Base-by-base conservation (phyloP, 2,888 invertebrate genomes). In the Leucozona laternaria region DNA sequence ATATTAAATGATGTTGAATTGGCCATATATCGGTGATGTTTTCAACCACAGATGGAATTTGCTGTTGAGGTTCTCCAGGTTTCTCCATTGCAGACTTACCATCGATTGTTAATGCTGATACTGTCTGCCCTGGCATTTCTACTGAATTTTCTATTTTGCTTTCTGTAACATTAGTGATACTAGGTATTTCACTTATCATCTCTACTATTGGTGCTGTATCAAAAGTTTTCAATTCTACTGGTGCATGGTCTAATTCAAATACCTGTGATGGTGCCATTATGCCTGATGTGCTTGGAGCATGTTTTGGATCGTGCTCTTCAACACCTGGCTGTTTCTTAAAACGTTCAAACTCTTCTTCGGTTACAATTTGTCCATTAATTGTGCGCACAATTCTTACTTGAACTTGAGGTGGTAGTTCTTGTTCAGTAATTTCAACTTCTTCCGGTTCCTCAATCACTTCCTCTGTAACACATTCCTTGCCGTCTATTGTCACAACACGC, bases 371-470 rank as follows among this genome's bases (percentile, higher is more conserved):
- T 4, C 93, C 94, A 85, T 94, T 94, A 78, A 94, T 93, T 11
- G 93, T 94, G 78, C 94, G 93, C 6, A 94, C 92, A 20, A 95
- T 94, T 86, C 94, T 95, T 55, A 95, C 89, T 84, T 90, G 90
- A 6, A 92, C 89, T 62, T 91, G 90, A 4, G 92, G 91, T 20
- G 90, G 89, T 0, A 90, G 76, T 73, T 92, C 90, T 87, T 91
- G 91, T 82, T 91, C 91, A 17, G 90, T 91, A 3, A 92, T 88
- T 87, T 93, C 92, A 25, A 92, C 88, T 88, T 92, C 92, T 91
- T 97, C 97, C 0, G 97, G 97, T 91, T 97, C 97, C 90, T 97
- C 97, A 55, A 97, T 94, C 0, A 97, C 93, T 93, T 97, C 97
- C 92, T 97, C 97, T 8, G 95, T 95, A 0, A 96, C 94, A 83